These are phyloP conservation scores for Aurelia aurita complex sp. Pacific DNA, from an alignment of 30 jellyfish, hydroid and myxozoan genomes.

Conservation along the genomic window DNA sequence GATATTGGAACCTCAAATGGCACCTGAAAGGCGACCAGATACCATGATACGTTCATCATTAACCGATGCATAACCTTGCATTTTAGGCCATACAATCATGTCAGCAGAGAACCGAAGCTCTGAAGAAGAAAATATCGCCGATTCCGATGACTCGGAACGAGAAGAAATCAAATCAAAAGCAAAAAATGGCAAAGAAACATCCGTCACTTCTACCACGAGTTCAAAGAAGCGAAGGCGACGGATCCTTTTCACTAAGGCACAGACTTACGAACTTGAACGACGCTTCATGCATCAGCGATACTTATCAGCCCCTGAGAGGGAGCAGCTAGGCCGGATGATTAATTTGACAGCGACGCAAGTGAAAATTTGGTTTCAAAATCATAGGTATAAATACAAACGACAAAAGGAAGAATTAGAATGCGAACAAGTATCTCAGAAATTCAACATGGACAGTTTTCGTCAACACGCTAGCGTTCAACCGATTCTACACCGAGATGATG, in stretches of 20 bases:
- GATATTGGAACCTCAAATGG: no score
- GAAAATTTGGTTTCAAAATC: conserved; percentile 89
- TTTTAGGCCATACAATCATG: conserved; percentile 4
- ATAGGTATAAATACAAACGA: conserved; percentile 76
- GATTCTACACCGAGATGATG: conserved; percentile 24
- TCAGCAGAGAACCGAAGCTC: conserved; percentile 17
- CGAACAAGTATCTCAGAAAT: conserved; percentile 57
- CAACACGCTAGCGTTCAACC: conserved; percentile 38
- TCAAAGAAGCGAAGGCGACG: conserved; percentile 74
- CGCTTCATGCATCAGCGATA: conserved; percentile 82
- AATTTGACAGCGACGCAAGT: conserved; percentile 82
- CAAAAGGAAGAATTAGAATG: conserved; percentile 76
- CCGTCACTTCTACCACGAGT: conserved; percentile 45
- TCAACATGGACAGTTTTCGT: conserved; percentile 16
- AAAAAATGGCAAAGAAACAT: conserved; percentile 28
- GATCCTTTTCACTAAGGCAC: conserved; percentile 78
- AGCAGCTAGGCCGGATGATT: conserved; percentile 81
- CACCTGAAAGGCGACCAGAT: no score
- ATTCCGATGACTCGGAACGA: conserved; percentile 45
- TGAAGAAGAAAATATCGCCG: conserved; percentile 21
- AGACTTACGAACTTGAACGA: conserved; percentile 76
- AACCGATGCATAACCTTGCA: background rate
- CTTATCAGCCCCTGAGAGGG: conserved; percentile 89
- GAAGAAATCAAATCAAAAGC: conserved; percentile 11
- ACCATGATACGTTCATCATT: background rate